A percentile compares a stretch with the other conserved stretches of the same genome.
Evolutionary conservation across 2,888 invertebrate species (phyloP).

Genomic region (Tridacna gigas): DNA sequence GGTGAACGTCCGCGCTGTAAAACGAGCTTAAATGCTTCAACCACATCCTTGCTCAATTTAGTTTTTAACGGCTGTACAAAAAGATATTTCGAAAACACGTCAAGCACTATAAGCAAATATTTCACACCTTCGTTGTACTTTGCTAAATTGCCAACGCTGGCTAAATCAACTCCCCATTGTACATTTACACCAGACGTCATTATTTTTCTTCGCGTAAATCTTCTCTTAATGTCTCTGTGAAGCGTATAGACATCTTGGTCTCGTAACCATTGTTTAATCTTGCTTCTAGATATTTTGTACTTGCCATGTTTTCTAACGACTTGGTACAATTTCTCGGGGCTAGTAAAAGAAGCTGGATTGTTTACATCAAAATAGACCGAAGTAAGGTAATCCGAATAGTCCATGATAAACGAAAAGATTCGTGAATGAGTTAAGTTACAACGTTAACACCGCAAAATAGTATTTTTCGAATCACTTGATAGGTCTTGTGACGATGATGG

Average conservation of each 20-base stretch:
- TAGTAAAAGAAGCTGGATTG: neutral
- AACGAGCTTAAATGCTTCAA: neutral
- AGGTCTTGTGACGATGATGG: too few relatives aligned
- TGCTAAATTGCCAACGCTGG: conserved; percentile 3
- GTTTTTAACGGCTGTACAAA: conserved; percentile 31
- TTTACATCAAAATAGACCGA: conserved; percentile 7
- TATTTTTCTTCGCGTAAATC: conserved; percentile 21
- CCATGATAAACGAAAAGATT: too few relatives aligned
- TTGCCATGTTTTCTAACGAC: conserved; percentile 15
- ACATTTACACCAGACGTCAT: conserved; percentile 34
- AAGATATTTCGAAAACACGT: too few relatives aligned
- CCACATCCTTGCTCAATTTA: neutral
- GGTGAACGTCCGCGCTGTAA: neutral
- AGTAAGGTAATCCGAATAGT: too few relatives aligned
- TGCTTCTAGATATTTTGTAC: conserved; percentile 20
- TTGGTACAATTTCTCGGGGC: neutral
- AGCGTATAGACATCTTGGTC: neutral
- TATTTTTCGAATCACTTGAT: too few relatives aligned
- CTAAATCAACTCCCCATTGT: conserved; percentile 37
- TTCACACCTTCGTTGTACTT: conserved; percentile 33
- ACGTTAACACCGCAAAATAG: too few relatives aligned
- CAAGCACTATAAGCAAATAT: conserved; percentile 35
- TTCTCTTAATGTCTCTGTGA: conserved; percentile 28
- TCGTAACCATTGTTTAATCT: conserved; percentile 45
- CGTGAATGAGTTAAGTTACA: too few relatives aligned